phyloP scores from a whole-genome alignment of 2,888 invertebrate genomes.

The Pterostichus niger region DNA sequence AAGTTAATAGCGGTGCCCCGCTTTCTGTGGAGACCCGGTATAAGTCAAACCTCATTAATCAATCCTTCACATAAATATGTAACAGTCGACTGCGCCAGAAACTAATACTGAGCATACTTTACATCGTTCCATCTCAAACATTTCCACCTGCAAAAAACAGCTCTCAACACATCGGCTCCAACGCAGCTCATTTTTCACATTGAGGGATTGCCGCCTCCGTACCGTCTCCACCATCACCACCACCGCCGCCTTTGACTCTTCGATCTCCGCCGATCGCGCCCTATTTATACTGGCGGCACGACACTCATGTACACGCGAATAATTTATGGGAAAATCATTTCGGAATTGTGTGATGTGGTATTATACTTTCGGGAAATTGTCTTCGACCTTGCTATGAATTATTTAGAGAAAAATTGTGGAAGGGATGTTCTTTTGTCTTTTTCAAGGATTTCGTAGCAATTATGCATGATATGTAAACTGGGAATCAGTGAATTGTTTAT shows the following conservation, averaged over 20 bases:
- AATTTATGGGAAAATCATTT: slow-evolving; percentile 50
- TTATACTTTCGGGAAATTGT: slow-evolving; percentile 10
- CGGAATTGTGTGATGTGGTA: slow-evolving; percentile 25
- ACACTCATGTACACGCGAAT: not conserved
- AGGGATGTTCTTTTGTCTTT: not conserved
- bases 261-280: slow-evolving; percentile 19
- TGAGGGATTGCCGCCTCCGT: not conserved
- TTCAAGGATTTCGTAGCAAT: not conserved
- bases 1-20: too few species aligned
- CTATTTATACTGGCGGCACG: not conserved
- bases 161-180: slow-evolving; percentile 17
- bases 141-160: slow-evolving; percentile 26
- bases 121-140: not conserved
- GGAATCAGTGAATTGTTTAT: too few species aligned
- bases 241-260: slow-evolving; percentile 24
- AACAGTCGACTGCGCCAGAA: not conserved
- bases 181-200: slow-evolving; percentile 29
- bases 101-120: not conserved
- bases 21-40: too few species aligned
- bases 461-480: too few species aligned
- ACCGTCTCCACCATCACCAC: not conserved
- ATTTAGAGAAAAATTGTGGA: not conserved
- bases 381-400: slow-evolving; percentile 2
- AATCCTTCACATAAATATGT: too few species aligned
- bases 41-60: too few species aligned